Evolutionary conservation across 2,888 invertebrate species (phyloP).

Genomic region (Lapara coniferarum): DNA sequence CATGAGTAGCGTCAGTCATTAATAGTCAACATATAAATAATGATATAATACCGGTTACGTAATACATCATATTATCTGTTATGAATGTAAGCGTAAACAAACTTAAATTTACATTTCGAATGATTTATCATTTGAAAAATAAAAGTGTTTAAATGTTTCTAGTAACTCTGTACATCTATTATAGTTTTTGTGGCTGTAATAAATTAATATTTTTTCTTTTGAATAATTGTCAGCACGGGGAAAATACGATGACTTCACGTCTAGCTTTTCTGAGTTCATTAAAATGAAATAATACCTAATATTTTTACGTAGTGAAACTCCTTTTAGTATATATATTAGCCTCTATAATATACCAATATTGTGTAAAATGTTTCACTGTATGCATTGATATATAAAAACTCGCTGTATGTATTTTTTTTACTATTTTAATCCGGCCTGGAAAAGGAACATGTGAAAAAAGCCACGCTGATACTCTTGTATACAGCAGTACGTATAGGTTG

Average conservation of each 20-base stretch:
- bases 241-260: not conserved
- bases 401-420: too few species aligned
- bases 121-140: not conserved
- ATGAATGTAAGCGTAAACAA: slow-evolving; percentile 2
- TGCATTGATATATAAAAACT: too few species aligned
- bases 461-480: too few species aligned
- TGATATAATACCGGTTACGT: slow-evolving; percentile 15
- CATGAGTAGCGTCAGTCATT: slow-evolving; percentile 8
- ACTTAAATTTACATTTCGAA: not conserved
- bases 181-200: not conserved
- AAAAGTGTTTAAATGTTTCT: not conserved
- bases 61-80: slow-evolving; percentile 1
- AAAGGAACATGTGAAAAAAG: too few species aligned
- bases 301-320: too few species aligned
- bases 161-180: not conserved
- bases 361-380: too few species aligned
- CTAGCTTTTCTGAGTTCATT: not conserved
- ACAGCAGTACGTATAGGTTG: too few species aligned
- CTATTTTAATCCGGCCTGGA: too few species aligned
- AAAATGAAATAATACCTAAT: too few species aligned
- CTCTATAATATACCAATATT: too few species aligned
- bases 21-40: not conserved
- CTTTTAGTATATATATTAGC: too few species aligned
- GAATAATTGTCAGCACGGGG: not conserved
- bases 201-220: not conserved